Evolutionary conservation across 2,797 vertebrate species (phyloP).

Genomic region (Decapterus maruadsi): DNA sequence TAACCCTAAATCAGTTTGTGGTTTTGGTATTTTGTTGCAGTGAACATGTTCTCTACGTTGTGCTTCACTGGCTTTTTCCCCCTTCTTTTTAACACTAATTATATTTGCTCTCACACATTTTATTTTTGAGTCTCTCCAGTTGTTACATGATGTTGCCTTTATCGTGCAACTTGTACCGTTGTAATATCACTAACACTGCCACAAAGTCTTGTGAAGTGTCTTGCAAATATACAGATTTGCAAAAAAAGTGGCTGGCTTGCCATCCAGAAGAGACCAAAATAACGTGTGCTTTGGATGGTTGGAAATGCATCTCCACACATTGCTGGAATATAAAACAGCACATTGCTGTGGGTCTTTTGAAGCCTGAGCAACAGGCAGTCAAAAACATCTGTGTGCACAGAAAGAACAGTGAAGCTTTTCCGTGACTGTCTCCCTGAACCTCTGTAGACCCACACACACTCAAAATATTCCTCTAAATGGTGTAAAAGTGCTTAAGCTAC

Average conservation of each 20-base stretch:
- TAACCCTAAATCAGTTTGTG: background rate
- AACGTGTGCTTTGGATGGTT: background rate
- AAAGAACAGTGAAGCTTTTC: constrained; percentile 28
- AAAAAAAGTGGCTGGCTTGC: background rate
- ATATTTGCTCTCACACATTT: constrained; percentile 2
- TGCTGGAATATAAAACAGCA: constrained; percentile 25
- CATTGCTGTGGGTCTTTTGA: constrained; percentile 14
- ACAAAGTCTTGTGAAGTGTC: background rate
- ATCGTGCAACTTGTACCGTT: constrained; percentile 11
- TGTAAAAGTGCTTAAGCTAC: constrained; percentile 47
- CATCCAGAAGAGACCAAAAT: constrained; percentile 36
- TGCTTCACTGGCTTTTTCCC: background rate
- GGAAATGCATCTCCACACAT: constrained; percentile 15
- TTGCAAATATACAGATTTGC: constrained; percentile 1
- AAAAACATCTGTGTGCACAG: constrained; percentile 9
- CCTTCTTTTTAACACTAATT: background rate
- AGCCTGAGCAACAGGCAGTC: constrained; percentile 39
- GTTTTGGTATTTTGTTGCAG: background rate
- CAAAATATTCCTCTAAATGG: constrained; percentile 33
- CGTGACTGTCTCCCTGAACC: constrained; percentile 27
- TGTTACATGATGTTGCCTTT: background rate
- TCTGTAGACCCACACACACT: constrained; percentile 25
- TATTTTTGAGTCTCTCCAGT: background rate
- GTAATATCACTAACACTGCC: constrained; percentile 21
- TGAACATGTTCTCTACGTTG: background rate